These are phyloP conservation scores for Mesoclemmys tuberculata DNA, from an alignment of 2,113 vertebrate genomes.

Conservation along the genomic window DNA sequence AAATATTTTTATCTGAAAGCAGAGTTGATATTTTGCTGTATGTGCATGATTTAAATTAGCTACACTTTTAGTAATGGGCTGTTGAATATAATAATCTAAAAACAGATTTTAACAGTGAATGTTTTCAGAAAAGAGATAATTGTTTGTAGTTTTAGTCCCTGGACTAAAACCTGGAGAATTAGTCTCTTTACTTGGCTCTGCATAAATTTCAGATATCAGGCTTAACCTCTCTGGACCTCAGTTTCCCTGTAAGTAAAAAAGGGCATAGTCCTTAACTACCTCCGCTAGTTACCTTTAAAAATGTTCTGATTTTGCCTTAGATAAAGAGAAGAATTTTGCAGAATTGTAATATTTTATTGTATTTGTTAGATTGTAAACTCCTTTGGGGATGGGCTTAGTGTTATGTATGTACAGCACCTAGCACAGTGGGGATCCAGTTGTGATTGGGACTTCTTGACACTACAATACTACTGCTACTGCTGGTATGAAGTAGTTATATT, in stretches of 20 bases:
- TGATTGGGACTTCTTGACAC: background rate
- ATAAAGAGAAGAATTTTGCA: background rate
- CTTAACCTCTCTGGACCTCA: background rate
- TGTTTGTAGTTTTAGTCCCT: background rate
- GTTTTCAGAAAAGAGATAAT: background rate
- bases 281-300: background rate
- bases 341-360: background rate
- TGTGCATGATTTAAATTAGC: conserved; percentile 16
- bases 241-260: background rate
- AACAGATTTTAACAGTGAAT: background rate
- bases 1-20: background rate
- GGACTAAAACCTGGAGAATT: background rate
- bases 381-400: background rate
- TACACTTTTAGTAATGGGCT: background rate
- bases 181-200: background rate
- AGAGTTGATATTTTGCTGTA: background rate
- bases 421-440: background rate
- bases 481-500: background rate
- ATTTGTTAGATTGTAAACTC: background rate
- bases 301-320: background rate
- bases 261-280: background rate
- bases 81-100: background rate
- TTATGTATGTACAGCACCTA: background rate
- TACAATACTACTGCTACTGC: background rate
- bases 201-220: background rate